Evolutionary conservation across 2,113 vertebrate genomes (phyloP), one percentile per base, ranked within the genome.

Genomic region (Atherinomorus stipes): DNA sequence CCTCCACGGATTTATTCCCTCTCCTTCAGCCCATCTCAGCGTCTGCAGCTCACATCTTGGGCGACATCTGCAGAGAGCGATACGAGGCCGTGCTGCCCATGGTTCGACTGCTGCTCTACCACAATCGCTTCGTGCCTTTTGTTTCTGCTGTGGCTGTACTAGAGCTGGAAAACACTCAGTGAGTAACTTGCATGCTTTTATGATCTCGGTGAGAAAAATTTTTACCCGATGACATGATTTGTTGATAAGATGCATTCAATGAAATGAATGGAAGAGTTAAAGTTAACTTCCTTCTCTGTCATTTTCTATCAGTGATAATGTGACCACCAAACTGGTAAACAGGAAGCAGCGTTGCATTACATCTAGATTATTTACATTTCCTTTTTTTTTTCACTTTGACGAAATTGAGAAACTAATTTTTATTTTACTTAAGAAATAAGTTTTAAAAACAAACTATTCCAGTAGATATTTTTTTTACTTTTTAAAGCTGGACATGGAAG

Each of bases 101-200:
- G 53, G 97, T 98, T 7, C 95, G 97, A 58, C 92, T 99, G 61
- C 90, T 99, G 84, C 94, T 99, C 50, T 96, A 98, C 88, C 95
- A 98, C 91, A 95, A 95, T 89, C 95, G 96, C 83, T 94, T 99
- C 74, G 96, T 98, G 89, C 96, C 96, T 50, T 99, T 99, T 85
- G 94, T 98, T 78, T 93, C 95, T 64, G 95, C 96, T 31, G 96
- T 99, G 86, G 95, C 95, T 19, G 94, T 94, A 25, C 91, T 99
- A 26, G 98, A 99, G 88, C 93, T 99, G 91, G 96, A 95, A 76
- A 95, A 98, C 86, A 99, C 96, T 42, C 96, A 98, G 98, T 99
- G 94, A 89, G 97, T 95, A 34, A 16, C 31, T 58, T 21, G 7
- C 31, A 52, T 44, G 37, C 7, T 22, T 34, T 34, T 16, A 11